A percentile compares a stretch with the other conserved stretches of the same genome.
These are phyloP conservation scores for Tamias sibiricus DNA, from an alignment of 2,113 vertebrate genomes.

Conservation along the genomic window DNA sequence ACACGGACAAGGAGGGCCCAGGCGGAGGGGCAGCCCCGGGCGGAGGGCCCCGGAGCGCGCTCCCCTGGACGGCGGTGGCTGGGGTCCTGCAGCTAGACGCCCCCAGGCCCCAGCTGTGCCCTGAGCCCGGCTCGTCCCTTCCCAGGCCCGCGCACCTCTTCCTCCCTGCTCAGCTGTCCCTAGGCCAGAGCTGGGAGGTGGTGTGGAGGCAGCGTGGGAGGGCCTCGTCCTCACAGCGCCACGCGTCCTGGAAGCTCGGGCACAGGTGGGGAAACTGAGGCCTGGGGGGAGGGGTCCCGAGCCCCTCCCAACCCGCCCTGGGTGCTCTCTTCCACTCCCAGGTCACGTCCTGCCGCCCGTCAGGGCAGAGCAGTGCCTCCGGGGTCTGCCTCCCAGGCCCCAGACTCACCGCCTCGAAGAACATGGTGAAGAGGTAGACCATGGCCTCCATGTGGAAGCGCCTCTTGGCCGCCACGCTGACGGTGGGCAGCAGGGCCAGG, in stretches of 20 bases:
- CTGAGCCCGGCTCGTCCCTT: rapidly evolving
- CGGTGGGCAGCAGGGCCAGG: constrained; percentile 93
- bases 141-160: rapidly evolving
- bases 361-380: rapidly evolving
- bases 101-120: rapidly evolving
- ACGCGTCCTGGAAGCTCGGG: neutral
- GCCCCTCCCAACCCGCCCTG: neutral
- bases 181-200: rapidly evolving
- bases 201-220: too few relatives aligned
- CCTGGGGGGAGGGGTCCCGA: rapidly evolving
- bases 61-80: too few relatives aligned
- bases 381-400: rapidly evolving
- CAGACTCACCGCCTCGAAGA: constrained; percentile 95
- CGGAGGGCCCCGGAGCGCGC: too few relatives aligned
- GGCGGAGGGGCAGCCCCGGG: neutral
- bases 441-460: constrained; percentile 99
- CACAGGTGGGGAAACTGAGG: neutral
- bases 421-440: constrained; percentile 99
- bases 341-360: too few relatives aligned
- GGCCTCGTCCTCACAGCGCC: neutral
- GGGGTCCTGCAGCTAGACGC: neutral
- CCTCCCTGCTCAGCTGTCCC: rapidly evolving
- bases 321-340: neutral
- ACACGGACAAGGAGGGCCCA: rapidly evolving
- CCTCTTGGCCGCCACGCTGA: constrained; percentile 94